Evolutionary conservation across 2,113 vertebrate genomes (phyloP), one percentile per base, ranked within the genome.

Genomic region (Alligator sinensis): DNA sequence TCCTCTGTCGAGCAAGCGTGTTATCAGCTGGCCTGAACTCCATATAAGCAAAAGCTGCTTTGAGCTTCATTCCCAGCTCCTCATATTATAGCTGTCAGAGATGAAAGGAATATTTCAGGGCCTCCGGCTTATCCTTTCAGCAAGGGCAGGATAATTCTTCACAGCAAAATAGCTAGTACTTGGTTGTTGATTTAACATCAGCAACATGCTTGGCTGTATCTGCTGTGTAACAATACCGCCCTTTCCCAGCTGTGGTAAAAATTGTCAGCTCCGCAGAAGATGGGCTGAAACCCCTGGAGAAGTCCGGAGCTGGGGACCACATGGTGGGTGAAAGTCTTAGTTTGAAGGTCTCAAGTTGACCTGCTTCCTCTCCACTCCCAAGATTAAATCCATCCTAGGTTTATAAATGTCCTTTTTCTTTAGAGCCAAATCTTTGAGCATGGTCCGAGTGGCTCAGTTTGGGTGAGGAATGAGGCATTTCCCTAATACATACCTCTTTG

Each of bases 61-160:
- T 12, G 68, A 38, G 70, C 54, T 83, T 30, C 75, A 14, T 28
- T 28, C 59, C 30, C 54, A 55, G 85, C 76, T 74, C 14, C 1
- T 9, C 5, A 6, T 0, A 6, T 66, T 60, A 27, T 28, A 16
- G 59, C 38, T 25, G n/a, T 59, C 3, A 0, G 27, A 59, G 27
- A 7, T 74, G 80, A 79, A 30, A 30, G 84, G 59, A 5, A 60
- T 54, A 28, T 25, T 82, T 17, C 22, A 61, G 15, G 38, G 61
- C 24, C 9, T 47, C 60, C 70, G 38, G 57, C 62, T 87, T 74
- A 10, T 54, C 34, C 64, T 64, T 75, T 55, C 5, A 6, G 6
- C 59, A 59, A 59, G 34, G 11, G 54, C 9, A 25, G 54, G 59
- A 60, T 24, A 11, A 22, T 3, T 66, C 17, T 55, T 60, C 74